Percentiles rank a stretch among this genome's conserved stretches.
phyloP scores from a whole-genome alignment of 2,797 vertebrate genomes.

The Cirrhinus mrigala region DNA sequence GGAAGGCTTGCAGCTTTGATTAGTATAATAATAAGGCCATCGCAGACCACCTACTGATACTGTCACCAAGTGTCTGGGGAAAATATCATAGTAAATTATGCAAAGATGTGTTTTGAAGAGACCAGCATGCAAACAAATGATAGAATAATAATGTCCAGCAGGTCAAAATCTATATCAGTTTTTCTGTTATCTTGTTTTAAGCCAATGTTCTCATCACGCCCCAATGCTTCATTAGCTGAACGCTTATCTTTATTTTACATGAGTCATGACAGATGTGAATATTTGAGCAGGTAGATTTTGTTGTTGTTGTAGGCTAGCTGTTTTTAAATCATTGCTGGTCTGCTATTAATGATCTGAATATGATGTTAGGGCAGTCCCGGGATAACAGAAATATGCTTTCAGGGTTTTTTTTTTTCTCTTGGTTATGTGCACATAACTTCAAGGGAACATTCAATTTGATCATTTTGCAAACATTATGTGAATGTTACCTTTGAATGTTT shows the following conservation, averaged over 20 bases:
- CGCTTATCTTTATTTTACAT: constrained; percentile 33
- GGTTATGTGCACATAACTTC: no score
- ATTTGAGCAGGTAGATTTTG: background rate
- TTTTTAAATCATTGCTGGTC: background rate
- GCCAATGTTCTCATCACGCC: constrained; percentile 29
- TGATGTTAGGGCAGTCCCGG: background rate
- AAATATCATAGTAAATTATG: constrained; percentile 13
- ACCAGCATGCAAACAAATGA: background rate
- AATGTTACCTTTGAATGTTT: no score
- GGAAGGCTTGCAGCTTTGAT: background rate
- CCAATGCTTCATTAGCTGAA: constrained; percentile 3
- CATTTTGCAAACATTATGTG: background rate
- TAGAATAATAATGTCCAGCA: constrained; percentile 22
- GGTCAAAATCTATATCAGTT: constrained; percentile 28
- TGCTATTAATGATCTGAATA: background rate
- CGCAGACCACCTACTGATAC: background rate
- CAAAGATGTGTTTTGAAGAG: constrained; percentile 7
- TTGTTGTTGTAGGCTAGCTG: background rate
- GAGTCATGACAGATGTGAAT: constrained; percentile 17
- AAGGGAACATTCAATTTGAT: background rate
- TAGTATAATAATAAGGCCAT: constrained; percentile 16
- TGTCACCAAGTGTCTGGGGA: background rate
- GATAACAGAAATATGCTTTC: background rate
- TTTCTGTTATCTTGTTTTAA: constrained; percentile 41
- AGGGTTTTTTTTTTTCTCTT: no score